These are phyloP conservation scores for Phenganax subtilis DNA, from an alignment of 92 coral and sea anemone species.

Conservation along the genomic window DNA sequence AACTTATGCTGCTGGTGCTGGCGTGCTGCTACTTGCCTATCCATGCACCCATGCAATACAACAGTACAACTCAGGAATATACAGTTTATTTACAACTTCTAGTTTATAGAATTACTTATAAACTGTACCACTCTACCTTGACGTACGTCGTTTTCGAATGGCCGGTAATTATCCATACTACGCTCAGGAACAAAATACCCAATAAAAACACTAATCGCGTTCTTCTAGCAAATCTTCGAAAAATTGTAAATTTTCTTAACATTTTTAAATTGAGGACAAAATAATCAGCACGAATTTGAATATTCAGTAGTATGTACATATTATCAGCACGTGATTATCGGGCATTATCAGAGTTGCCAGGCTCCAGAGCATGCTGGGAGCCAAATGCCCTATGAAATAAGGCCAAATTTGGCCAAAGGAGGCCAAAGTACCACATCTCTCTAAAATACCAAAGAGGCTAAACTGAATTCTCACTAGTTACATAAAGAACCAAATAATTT, in stretches of 20 bases:
- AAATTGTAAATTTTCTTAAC: conserved; percentile 5
- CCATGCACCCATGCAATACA: too few species aligned
- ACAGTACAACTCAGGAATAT: neutral
- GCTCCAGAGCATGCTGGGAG: too few species aligned
- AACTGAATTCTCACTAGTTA: too few species aligned
- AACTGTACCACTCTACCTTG: conserved; percentile 6
- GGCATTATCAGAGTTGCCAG: too few species aligned
- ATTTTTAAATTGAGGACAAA: neutral
- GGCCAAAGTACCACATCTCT: too few species aligned
- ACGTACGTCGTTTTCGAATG: neutral
- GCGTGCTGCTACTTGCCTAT: neutral
- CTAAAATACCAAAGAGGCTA: too few species aligned
- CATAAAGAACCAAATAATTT: too few species aligned
- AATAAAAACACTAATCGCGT: conserved; percentile 9
- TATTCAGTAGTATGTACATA: too few species aligned
- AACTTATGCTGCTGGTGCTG: neutral
- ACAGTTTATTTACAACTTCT: neutral
- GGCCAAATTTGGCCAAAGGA: too few species aligned
- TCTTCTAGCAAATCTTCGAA: conserved; percentile 22
- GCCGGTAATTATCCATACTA: conserved; percentile 7
- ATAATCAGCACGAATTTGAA: too few species aligned
- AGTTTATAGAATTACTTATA: neutral
- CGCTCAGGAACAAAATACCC: neutral
- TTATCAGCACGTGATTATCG: too few species aligned
- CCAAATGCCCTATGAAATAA: too few species aligned